phyloP scores from a whole-genome alignment of 2,113 vertebrate species.

The Crotalus tigris region DNA sequence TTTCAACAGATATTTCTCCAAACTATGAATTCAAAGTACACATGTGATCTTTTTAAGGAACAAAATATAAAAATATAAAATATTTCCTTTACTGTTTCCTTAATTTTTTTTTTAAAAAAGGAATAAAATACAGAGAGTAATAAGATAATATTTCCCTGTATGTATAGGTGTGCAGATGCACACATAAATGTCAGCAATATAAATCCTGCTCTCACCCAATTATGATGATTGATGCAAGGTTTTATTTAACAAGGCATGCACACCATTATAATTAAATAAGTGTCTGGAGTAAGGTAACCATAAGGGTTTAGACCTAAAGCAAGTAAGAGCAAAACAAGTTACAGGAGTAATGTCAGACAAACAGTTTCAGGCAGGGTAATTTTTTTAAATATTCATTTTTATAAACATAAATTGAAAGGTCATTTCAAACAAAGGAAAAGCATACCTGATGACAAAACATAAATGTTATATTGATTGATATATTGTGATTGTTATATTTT shows the following conservation, averaged over 20 bases:
- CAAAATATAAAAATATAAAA: neutral
- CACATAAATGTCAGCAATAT: neutral
- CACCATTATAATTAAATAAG: neutral
- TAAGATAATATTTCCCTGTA: neutral
- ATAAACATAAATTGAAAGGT: neutral
- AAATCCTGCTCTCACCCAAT: conserved; percentile 3
- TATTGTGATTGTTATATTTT: neutral
- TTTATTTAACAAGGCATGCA: neutral
- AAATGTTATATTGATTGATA: neutral
- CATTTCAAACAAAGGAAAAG: neutral
- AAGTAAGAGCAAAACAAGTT: neutral
- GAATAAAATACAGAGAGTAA: neutral
- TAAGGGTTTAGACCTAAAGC: neutral
- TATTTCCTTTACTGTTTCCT: neutral
- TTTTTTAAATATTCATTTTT: neutral
- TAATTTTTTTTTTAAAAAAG: neutral
- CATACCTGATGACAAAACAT: neutral
- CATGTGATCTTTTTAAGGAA: neutral
- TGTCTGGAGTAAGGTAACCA: neutral
- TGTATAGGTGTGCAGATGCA: neutral
- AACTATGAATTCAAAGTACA: neutral
- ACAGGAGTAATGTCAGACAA: neutral
- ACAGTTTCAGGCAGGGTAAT: neutral
- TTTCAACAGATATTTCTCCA: neutral
- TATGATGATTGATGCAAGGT: neutral